Evolutionary conservation across 2,113 vertebrate genomes (phyloP), one percentile per base, ranked within the genome.

Genomic region (Larimichthys polyactis): DNA sequence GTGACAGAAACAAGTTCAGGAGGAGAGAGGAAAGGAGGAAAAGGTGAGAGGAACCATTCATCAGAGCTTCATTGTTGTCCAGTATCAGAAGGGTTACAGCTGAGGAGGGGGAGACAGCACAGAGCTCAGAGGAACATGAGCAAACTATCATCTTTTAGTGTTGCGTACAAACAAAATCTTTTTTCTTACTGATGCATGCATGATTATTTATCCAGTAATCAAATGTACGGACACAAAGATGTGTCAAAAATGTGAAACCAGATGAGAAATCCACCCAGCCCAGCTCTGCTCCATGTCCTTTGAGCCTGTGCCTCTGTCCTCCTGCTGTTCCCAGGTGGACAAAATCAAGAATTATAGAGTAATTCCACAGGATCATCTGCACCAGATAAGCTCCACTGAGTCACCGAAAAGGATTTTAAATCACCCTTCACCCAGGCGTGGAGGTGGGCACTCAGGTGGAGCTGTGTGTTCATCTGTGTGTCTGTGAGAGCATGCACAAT

Each of bases 291-390:
- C 2, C 3, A 19, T 7, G n/a, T 24, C 54, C 58, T 70, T 20
- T 71, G 70, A 60, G 60, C 20, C 44, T 49, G 48, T 43, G 24
- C 24, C 3, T 68, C 58, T 79, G 46, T 74, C 32, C 73, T 57
- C 54, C 76, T 48, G 46, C 49, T 66, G 32, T 11, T 75, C 49
- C 48, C 85, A 64, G 67, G 46, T 73, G 52, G 58, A 75, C 59
- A 22, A 77, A 80, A 64, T 74, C 40, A 86, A 57, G 60, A 83
- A 48, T 75, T 59, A 66, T 54, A 72, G 43, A 71, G 68, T 73
- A 20, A 78, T 87, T 87, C 48, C 71, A 76, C 27, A 11, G 5
- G 63, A 65, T 87, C 82, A 83, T 84, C 78, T 87, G 74, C 55
- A 46, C 65, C 17, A 51, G 65, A 54, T 70, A 59, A 78, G 78